phyloP scores from a whole-genome alignment of 2,888 invertebrate genomes.

The Amorpha juglandis region DNA sequence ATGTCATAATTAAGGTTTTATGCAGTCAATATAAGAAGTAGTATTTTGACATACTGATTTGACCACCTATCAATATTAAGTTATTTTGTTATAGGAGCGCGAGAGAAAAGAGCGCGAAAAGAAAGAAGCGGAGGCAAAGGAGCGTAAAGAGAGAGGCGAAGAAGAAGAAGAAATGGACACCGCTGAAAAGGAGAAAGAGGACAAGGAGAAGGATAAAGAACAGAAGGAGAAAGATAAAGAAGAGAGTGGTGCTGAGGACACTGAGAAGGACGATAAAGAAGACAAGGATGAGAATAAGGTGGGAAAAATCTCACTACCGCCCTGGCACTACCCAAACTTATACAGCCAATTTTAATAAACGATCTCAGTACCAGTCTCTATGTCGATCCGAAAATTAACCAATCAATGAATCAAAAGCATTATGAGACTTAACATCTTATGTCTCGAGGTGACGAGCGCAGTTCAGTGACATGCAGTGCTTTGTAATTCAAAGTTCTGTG shows the following conservation, averaged over 20 bases:
- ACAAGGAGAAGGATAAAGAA: conserved; percentile 29
- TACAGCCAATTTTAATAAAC: too few relatives aligned
- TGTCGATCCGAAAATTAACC: too few relatives aligned
- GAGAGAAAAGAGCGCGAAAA: conserved; percentile 57
- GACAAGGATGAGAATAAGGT: conserved; percentile 30
- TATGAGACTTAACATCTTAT: too few relatives aligned
- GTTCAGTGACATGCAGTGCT: too few relatives aligned
- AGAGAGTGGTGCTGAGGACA: conserved; percentile 19
- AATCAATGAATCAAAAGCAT: too few relatives aligned
- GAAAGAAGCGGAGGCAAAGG: conserved; percentile 52
- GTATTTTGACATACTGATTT: background rate
- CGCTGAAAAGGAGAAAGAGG: conserved; percentile 38
- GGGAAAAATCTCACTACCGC: background rate
- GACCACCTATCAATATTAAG: background rate
- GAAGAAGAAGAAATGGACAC: conserved; percentile 47
- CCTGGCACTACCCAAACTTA: too few relatives aligned
- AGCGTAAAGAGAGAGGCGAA: conserved; percentile 47
- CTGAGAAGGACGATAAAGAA: conserved; percentile 33
- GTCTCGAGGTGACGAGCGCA: too few relatives aligned
- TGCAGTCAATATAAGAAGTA: too few relatives aligned
- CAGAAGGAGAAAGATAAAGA: conserved; percentile 36
- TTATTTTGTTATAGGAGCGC: conserved; percentile 50
- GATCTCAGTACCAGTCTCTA: too few relatives aligned
- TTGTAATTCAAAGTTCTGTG: too few relatives aligned
- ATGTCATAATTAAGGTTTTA: too few relatives aligned